Conservation (phyloP, 2,113 vertebrate genomes). For the Micronycteris hirsuta region DNA sequence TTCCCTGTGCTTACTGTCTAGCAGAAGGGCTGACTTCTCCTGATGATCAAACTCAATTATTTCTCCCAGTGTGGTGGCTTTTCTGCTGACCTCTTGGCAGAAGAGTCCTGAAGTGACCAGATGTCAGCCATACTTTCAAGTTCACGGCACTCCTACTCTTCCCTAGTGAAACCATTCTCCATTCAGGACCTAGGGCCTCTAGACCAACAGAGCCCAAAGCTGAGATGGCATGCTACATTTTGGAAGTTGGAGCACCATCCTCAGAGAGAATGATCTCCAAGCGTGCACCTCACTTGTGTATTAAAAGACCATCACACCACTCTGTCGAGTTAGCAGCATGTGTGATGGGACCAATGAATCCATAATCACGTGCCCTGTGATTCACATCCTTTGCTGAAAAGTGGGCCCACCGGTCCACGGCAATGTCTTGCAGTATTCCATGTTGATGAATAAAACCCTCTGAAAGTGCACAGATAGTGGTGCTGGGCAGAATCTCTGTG, state of each 20-base stretch:
- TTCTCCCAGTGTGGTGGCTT: background rate
- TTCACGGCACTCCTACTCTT: background rate
- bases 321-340: background rate
- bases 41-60: background rate
- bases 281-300: background rate
- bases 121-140: background rate
- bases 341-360: background rate
- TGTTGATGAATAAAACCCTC: background rate
- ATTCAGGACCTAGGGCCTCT: background rate
- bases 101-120: background rate
- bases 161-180: background rate
- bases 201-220: background rate
- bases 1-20: background rate
- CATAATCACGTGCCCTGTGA: no score
- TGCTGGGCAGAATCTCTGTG: background rate
- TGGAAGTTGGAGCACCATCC: background rate
- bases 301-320: background rate
- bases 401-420: background rate
- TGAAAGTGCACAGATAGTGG: background rate
- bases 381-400: background rate
- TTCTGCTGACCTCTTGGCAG: background rate
- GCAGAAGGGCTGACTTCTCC: background rate
- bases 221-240: background rate
- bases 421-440: background rate
- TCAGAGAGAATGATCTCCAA: background rate